phyloP scores from a whole-genome alignment of 2,888 invertebrate species.

The Linhomoeus sp. region DNA sequence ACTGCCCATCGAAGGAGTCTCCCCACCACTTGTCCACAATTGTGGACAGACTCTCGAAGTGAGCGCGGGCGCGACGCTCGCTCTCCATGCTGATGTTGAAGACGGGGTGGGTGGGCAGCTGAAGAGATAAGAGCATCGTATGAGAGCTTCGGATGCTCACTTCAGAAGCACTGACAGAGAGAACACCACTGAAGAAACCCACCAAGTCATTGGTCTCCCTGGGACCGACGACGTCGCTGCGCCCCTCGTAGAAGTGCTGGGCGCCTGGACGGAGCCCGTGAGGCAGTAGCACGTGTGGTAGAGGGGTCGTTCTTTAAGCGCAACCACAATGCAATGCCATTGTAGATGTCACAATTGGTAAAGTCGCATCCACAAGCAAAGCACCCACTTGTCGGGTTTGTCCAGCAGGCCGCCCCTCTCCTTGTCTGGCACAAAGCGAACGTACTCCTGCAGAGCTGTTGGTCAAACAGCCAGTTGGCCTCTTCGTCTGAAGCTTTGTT shows the following conservation, averaged over 20 bases:
- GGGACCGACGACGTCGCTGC: slow-evolving; percentile 12
- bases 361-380: no score
- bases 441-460: slow-evolving; percentile 66
- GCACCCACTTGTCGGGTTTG: slow-evolving; percentile 82
- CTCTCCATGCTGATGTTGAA: slow-evolving; percentile 12
- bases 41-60: no score
- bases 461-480: slow-evolving; percentile 10
- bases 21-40: no score
- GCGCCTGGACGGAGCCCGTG: slow-evolving; percentile 88
- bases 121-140: no score
- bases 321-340: slow-evolving; percentile 25
- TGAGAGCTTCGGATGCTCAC: no score
- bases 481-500: no score
- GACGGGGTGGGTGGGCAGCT: slow-evolving; percentile 12
- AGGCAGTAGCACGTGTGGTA: slow-evolving; percentile 94
- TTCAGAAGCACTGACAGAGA: no score
- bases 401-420: slow-evolving; percentile 66
- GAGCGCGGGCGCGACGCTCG: slow-evolving; percentile 10
- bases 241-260: slow-evolving; percentile 41
- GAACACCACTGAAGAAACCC: no score
- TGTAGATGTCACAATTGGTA: no score
- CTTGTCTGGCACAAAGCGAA: no score
- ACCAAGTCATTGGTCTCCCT: slow-evolving; percentile 11
- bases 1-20: no score
- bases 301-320: slow-evolving; percentile 62